Percentiles rank a stretch among this genome's conserved stretches.
phyloP scores from a whole-genome alignment of 2,797 vertebrate genomes.

The Dendrocincla tyrannina region DNA sequence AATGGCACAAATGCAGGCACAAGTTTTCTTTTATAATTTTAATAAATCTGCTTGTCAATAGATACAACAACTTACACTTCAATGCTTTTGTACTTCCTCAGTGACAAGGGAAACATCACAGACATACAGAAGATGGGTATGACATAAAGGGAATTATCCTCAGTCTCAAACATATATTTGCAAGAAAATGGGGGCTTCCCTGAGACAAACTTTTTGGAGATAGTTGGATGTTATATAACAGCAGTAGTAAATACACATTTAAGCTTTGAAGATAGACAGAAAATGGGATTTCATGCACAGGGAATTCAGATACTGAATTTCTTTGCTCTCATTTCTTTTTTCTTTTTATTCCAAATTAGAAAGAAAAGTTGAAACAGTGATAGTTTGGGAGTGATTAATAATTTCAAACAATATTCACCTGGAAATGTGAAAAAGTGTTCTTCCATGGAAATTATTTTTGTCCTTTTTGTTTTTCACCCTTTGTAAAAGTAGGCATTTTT shows the following conservation, averaged over 20 bases:
- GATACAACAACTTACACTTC: neutral
- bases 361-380: neutral
- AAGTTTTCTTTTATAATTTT: neutral
- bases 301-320: neutral
- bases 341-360: neutral
- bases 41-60: neutral
- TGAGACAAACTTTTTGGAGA: neutral
- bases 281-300: neutral
- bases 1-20: neutral
- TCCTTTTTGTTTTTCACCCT: neutral
- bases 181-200: neutral
- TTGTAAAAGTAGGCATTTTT: neutral
- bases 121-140: neutral
- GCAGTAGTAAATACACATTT: neutral
- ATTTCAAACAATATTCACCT: neutral
- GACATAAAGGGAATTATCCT: neutral
- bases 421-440: neutral
- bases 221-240: neutral
- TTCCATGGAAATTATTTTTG: neutral
- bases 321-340: neutral
- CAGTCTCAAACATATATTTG: neutral
- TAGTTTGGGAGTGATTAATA: neutral
- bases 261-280: neutral
- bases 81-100: neutral
- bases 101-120: neutral